Evolutionary conservation across 2,797 vertebrate species (phyloP), one percentile per base, ranked within the genome.

Genomic region (Esox masquinongy): DNA sequence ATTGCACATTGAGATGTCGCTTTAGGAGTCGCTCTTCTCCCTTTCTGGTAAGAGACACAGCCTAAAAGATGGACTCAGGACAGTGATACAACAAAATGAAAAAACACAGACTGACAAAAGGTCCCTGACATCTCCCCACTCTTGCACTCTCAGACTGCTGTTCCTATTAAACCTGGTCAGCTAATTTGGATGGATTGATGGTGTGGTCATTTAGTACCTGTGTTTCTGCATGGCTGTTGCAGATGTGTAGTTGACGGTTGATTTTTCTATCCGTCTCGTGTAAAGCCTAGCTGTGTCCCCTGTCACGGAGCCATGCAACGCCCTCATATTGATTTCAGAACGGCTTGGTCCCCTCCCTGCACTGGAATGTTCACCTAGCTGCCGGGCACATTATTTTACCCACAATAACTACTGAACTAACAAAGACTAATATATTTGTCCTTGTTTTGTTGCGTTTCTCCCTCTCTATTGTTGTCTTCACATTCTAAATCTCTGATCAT

Each of bases 341-440:
- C 0, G 77, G 80, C 74, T 79, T 34, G 56, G 53, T 53, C 84
- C 78, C 80, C 87, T 56, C 89, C 89, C 85, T 75, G 73, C 5
- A 11, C 66, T 68, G 85, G 85, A 88, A 86, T 90, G 82, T 71
- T 87, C 86, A 86, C 86, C 88, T 86, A 5, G 75, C 70, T 73
- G 75, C 74, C 68, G 76, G 78, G 56, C 64, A 66, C 72, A 66
- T 77, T 77, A 74, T 84, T 77, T 61, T 74, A 47, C 8, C 1
- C 19, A 75, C 72, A 77, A 69, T n/a, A 71, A 16, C 5, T 11
- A 69, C 39, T 49, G 74, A 66, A 47, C 67, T 63, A 61, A 24
- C 56, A 56, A 43, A 5, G 31, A 63, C 19, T 73, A 24, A 4
- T 80, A 39, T 74, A 29, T 73, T 17, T 78, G 7, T 47, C 22